A percentile compares a stretch with the other conserved stretches of the same genome.
These are phyloP conservation scores for Diachrysia chrysitis DNA, from an alignment of 2,888 invertebrate species.

Conservation along the genomic window DNA sequence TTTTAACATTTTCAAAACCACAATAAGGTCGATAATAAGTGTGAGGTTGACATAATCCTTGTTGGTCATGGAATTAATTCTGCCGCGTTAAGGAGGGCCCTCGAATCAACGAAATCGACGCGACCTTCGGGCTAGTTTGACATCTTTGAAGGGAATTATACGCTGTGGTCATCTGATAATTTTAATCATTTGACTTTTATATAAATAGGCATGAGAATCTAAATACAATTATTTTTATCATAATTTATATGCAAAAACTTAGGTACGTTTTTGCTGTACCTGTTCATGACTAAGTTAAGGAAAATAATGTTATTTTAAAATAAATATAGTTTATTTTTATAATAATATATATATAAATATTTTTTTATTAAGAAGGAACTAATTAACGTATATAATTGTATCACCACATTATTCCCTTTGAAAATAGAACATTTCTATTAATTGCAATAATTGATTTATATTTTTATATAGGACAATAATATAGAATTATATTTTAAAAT, in stretches of 20 bases:
- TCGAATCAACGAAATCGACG: slow-evolving; percentile 28
- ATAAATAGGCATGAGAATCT: slow-evolving; percentile 21
- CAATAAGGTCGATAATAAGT: slow-evolving; percentile 20
- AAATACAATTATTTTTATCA: background rate
- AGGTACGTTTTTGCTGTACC: background rate
- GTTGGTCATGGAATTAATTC: slow-evolving; percentile 17
- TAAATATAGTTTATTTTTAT: too few species aligned
- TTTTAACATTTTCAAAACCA: background rate
- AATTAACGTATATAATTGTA: too few species aligned
- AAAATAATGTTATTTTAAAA: too few species aligned
- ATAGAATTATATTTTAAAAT: too few species aligned
- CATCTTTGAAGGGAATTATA: slow-evolving; percentile 42
- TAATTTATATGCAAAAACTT: background rate
- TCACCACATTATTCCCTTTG: too few species aligned
- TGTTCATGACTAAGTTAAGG: background rate
- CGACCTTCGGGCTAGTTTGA: slow-evolving; percentile 39
- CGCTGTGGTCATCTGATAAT: slow-evolving; percentile 39
- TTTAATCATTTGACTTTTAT: slow-evolving; percentile 38
- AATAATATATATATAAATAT: too few species aligned
- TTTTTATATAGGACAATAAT: too few species aligned
- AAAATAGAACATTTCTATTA: background rate
- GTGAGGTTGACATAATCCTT: slow-evolving; percentile 24
- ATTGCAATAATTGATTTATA: too few species aligned
- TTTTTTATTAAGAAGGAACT: too few species aligned
- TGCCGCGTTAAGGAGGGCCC: slow-evolving; percentile 12